Base-by-base conservation (phyloP, 2,888 invertebrate species). In the Noctua comes region DNA sequence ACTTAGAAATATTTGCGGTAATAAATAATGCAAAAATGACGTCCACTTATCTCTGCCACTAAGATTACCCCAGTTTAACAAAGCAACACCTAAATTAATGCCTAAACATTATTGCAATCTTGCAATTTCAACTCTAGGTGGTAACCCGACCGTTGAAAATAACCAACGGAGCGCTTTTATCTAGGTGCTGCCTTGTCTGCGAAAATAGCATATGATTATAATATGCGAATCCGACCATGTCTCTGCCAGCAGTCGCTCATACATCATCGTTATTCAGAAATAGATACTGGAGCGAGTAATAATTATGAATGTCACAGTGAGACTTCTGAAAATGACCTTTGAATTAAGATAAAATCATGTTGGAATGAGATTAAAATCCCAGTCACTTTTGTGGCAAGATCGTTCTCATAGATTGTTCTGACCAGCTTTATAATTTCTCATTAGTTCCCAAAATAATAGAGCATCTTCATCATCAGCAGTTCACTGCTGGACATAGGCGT, bases 281-380 rank as follows among this genome's bases (percentile, higher is more conserved):
- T 84, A 84, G 73, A 68, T 51, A 6, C 78, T 86, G 86, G 86
- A 82, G 64, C 70, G 6, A 76, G 48, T 36, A 54, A 70, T 68
- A 51, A 68, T 64, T 59, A 36, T 36, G 43, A 36, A 0, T 57
- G 62, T 40, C 13, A 16, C 27, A 36, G 16, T 59, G 48, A 27
- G 46, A 31, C 51, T 54, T 18, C 31, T 57, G 59, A 27, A 40
- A 65, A 5, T 3, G n/a, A 43, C n/a, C 51, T 64, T 40, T 36
- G 31, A 8, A n/a, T 31, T 13, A 18, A 24, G 13, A 73, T 54
- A 43, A 18, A 40, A 64, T 77, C 54, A 27, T 18, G 48, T 24
- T 64, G 51, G 51, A 64, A 51, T 51, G 27, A 16, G 16, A 71
- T 27, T 62, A 27, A 40, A 27, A 59, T 13, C 24, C 13, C 21